Base-by-base conservation (phyloP, 2,113 vertebrate genomes). In the Carassius carassius region DNA sequence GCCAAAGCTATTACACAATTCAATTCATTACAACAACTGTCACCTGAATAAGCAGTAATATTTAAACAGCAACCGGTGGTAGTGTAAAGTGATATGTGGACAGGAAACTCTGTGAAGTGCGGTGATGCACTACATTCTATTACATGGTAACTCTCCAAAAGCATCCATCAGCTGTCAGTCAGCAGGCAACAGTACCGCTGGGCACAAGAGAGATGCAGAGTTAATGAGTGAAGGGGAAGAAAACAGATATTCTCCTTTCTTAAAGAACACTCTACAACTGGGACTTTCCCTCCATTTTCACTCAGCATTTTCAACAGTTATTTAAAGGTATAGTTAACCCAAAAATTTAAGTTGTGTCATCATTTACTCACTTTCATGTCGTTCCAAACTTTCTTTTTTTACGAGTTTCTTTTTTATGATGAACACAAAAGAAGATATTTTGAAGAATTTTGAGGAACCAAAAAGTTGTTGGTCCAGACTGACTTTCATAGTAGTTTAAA, bases 141-240 rank as follows among this genome's bases (percentile, higher is more conserved):
- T 92, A 92, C 93, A 92, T 91, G 92, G 91, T 88, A 85, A 87
- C 87, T 84, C 90, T 86, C 90, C 88, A 91, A 91, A 90, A 91
- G 89, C 88, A 81, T 87, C 90, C 81, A 91, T 91, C 86, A 88
- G 78, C 93, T 94, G 94, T 93, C 94, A 93, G 78, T 94, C 93
- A 93, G 86, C 51, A 89, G 90, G 89, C 87, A 92, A 87, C 87
- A 90, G 91, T 91, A 88, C 90, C 91, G 85, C 89, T 74, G 6
- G 21, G 85, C 90, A 94, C 93, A 95, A 95, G 90, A 84, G 89
- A 51, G 58, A 25, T 79, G 90, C 91, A 87, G 90, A 90, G 92
- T 94, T 93, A 93, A 93, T 94, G 91, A 90, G 87, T 92, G 92
- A 92, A 90, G 89, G 91, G 92, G 79, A 78, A 47, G 37, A 78